Evolutionary conservation across 2,888 invertebrate genomes (phyloP).

Genomic region (Idaea aversata): DNA sequence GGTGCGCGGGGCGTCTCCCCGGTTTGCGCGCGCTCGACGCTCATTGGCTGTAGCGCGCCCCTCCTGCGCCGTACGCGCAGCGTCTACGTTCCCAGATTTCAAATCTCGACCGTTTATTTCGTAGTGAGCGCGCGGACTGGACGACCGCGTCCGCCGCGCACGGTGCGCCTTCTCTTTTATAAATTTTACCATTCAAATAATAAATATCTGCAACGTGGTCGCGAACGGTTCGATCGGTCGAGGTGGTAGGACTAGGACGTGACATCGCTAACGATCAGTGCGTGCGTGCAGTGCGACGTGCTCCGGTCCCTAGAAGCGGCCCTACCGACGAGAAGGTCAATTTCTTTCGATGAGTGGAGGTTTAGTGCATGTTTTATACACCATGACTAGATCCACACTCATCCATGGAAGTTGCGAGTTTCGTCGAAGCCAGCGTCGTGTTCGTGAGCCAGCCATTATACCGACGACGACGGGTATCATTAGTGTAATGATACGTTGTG

Average conservation of each 20-base stretch:
- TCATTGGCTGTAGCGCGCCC: slow-evolving; percentile 58
- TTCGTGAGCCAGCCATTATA: slow-evolving; percentile 47
- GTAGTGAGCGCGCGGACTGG: slow-evolving; percentile 64
- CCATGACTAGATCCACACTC: slow-evolving; percentile 91
- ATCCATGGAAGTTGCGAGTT: slow-evolving; percentile 84
- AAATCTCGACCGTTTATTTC: slow-evolving; percentile 81
- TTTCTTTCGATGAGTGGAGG: slow-evolving; percentile 87
- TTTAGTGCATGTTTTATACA: slow-evolving; percentile 85
- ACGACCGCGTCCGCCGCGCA: slow-evolving; percentile 53
- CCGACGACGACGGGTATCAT: slow-evolving; percentile 62
- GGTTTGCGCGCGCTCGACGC: slow-evolving; percentile 59
- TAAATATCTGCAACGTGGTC: slow-evolving; percentile 67
- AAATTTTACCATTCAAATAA: slow-evolving; percentile 20
- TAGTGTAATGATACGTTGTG: slow-evolving; percentile 71
- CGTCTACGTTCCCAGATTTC: slow-evolving; percentile 77
- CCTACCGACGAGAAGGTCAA: slow-evolving; percentile 62
- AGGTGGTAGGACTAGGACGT: slow-evolving; percentile 67
- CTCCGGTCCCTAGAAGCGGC: slow-evolving; percentile 47
- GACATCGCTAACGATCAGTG: slow-evolving; percentile 71
- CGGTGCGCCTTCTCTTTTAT: slow-evolving; percentile 50
- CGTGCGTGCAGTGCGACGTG: slow-evolving; percentile 74
- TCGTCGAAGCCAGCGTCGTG: slow-evolving; percentile 51
- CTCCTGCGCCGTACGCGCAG: slow-evolving; percentile 66
- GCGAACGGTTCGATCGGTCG: slow-evolving; percentile 51
- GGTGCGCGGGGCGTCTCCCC: slow-evolving; percentile 45